Evolutionary conservation across 2,888 invertebrate genomes (phyloP), one percentile per base, ranked within the genome.

Genomic region (Allygus modestus): DNA sequence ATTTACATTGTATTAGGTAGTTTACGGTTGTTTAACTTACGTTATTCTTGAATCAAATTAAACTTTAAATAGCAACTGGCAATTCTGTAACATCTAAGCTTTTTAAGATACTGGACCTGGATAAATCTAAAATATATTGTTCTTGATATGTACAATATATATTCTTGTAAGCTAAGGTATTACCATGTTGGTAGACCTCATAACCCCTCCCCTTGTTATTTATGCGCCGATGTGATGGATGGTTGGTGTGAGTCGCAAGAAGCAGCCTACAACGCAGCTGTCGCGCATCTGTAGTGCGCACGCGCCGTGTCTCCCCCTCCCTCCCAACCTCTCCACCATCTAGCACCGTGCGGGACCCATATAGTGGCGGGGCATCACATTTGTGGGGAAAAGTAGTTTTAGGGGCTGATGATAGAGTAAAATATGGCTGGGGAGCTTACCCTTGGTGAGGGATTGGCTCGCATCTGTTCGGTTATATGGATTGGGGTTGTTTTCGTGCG

Each of bases 231-330:
- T 0, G 73, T 73, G 41, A 41, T 17, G 73, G 41, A 41, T 73
- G 26, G 9, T 7, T 23, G 41, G 37, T 4, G 73, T 11, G 33
- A 41, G 41, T 41, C 41, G 4, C n/a, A 41, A 73, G 11, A 41
- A 1, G 73, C 73, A 73, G 65, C 31, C 23, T n/a, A 12, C 69
- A n/a, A n/a, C 17, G 26, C 73, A 73, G 37, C 73, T 73, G 73
- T n/a, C 1, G 11, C 41, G 73, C 73, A 73, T 73, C 73, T 73
- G 73, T 20, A 4, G 41, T 37, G 41, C 73, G 73, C 73, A 73
- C 73, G 73, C 73, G 73, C 43, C 41, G 41, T 37, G 28, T 31
- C 23, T n/a, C 28, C 65, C 65, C 58, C 58, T 58, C 58, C 20
- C 58, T 2, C 23, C 9, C 58, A 51, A 7, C 7, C 37, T n/a